Conservation (phyloP, 2,797 vertebrate species). For the Trachops cirrhosus region DNA sequence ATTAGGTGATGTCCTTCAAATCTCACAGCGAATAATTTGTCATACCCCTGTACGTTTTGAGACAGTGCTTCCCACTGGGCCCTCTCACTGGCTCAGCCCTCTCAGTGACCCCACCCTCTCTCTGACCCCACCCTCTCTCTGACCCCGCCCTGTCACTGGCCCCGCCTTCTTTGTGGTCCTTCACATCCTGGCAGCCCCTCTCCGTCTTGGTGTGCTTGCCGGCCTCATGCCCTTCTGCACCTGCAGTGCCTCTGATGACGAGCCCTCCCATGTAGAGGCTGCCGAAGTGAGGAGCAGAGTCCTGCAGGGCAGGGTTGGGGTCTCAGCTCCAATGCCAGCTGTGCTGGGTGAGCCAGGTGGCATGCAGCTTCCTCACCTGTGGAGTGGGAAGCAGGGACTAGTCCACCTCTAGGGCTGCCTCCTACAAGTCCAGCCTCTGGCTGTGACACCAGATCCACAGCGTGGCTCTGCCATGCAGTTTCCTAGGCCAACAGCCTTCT, state of each 20-base stretch:
- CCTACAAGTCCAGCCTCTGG: no score
- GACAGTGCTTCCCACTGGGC: neutral
- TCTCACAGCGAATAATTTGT: neutral
- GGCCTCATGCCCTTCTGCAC: neutral
- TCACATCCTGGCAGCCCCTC: neutral
- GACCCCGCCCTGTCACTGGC: neutral
- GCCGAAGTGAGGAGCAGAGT: neutral
- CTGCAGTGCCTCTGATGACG: neutral
- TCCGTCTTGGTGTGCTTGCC: neutral
- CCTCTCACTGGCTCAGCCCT: accelerated
- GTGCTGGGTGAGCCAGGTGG: neutral
- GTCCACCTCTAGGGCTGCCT: neutral
- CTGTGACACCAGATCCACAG: neutral
- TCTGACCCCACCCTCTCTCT: neutral
- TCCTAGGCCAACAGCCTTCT: neutral
- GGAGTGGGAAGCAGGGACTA: neutral
- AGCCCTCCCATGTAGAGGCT: neutral
- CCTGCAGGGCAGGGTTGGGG: neutral
- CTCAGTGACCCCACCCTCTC: neutral
- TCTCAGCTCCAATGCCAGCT: neutral
- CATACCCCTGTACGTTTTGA: neutral
- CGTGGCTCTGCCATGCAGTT: neutral
- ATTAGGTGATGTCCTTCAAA: neutral
- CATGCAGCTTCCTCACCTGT: neutral
- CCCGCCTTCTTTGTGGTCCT: neutral